A percentile compares a stretch with the other conserved stretches of the same genome.
Conservation (phyloP, 64 coral and sea anemone genomes). For the Pocillopora verrucosa region DNA sequence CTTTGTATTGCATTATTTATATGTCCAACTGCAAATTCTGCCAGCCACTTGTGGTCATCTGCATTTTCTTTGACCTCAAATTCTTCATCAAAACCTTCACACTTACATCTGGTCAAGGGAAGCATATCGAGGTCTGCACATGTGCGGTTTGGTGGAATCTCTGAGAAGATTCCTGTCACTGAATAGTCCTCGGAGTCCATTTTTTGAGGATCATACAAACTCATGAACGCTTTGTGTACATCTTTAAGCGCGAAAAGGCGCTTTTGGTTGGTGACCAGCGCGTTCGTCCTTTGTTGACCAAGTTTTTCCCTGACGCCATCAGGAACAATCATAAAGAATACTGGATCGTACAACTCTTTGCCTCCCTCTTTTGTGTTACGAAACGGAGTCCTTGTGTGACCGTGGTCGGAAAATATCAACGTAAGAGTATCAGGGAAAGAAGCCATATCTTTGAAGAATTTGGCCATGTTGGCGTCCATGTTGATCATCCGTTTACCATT, state of each 20-base stretch:
- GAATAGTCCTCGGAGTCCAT: no score
- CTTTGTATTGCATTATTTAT: slow-evolving; percentile 55
- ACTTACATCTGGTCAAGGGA: slow-evolving; percentile 59
- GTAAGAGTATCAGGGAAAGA: slow-evolving; percentile 33
- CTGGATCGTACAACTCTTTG: slow-evolving; percentile 38
- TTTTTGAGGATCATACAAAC: no score
- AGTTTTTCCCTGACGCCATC: slow-evolving; percentile 10
- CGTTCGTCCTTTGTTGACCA: slow-evolving; percentile 27
- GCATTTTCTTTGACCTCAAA: slow-evolving; percentile 33
- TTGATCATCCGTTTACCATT: slow-evolving; percentile 54
- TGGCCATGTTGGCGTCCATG: slow-evolving; percentile 33
- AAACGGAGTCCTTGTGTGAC: slow-evolving; percentile 51
- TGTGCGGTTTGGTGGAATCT: slow-evolving; percentile 46
- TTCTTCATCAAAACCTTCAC: slow-evolving; percentile 46
- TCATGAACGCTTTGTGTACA: no score
- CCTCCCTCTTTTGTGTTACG: slow-evolving; percentile 47
- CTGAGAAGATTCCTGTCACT: slow-evolving; percentile 50
- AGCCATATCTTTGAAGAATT: slow-evolving; percentile 27
- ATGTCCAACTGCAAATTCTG: slow-evolving; percentile 51
- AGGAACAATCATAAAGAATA: slow-evolving; percentile 53
- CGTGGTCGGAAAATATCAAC: slow-evolving; percentile 54
- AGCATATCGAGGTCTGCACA: slow-evolving; percentile 42
- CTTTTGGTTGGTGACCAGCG: no score
- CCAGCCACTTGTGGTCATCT: slow-evolving; percentile 59
- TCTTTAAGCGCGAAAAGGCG: no score